Base-by-base conservation (phyloP, 1,140 invertebrate genomes). In the Pollicipes pollicipes region DNA sequence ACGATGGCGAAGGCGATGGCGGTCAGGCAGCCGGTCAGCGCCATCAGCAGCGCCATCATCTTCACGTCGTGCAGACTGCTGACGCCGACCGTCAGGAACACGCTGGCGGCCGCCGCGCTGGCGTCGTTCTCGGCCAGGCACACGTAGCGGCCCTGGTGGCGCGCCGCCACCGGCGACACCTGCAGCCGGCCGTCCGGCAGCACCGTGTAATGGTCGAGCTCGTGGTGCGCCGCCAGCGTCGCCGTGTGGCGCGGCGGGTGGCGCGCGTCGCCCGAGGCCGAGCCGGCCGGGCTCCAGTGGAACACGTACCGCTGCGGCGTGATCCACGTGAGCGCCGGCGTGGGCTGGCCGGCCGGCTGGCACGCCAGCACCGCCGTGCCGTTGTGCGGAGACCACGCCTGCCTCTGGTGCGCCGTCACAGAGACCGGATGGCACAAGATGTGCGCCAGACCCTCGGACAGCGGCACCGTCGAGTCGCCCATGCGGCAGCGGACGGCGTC, bases 291-390 rank as follows among this genome's bases (percentile, higher is more conserved):
- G 77, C 85, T 87, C 85, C 88, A 89, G 72, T 90, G 88, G 74
- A 85, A 86, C 32, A 73, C 73, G 27, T 30, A 85, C 80, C 76
- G 83, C 0, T 80, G 83, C 0, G 91, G 90, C 0, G 91, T 92
- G 30, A 91, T 84, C 93, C 93, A 96, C 6, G 89, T 89, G 21
- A 94, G 84, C 27, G 87, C 88, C 4, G 91, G 91, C 32, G 82
- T 77, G 0, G 90, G 91, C 77, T 88, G 88, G 16, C 90, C 90
- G 32, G 80, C 82, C 75, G 88, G 90, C 71, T 85, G 85, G 79
- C 92, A 95, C 76, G 90, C 85, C 17, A 96, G 80, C 58, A 88
- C 76, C 2, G 88, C 90, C 35, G 77, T 87, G 81, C 73, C 32
- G 35, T 70, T 28, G 30, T 26, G n/a, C 63, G 68, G 30, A 17